These are phyloP conservation scores for Ascaphus truei DNA, from an alignment of 2,113 vertebrate genomes.

Conservation along the genomic window DNA sequence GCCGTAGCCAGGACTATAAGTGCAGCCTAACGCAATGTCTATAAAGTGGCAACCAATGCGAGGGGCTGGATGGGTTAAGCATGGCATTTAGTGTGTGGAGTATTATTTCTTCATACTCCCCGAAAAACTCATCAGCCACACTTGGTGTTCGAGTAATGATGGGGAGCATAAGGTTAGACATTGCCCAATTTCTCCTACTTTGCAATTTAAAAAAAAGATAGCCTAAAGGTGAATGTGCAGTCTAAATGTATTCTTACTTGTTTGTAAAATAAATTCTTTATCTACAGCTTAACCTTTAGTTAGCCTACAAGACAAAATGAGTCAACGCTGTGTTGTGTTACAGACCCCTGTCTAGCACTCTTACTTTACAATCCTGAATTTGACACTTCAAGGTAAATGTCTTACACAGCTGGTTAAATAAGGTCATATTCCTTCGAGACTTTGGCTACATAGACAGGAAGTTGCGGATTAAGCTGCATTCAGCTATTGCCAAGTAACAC, in stretches of 20 bases:
- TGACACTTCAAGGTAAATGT: conserved; percentile 19
- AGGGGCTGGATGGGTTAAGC: too few relatives aligned
- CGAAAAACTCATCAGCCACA: too few relatives aligned
- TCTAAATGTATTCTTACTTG: background rate
- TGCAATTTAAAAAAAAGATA: too few relatives aligned
- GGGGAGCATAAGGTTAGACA: too few relatives aligned
- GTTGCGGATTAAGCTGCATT: conserved; percentile 27
- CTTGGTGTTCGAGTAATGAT: too few relatives aligned
- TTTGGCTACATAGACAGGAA: conserved; percentile 34
- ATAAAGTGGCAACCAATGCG: too few relatives aligned
- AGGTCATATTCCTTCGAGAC: conserved; percentile 31
- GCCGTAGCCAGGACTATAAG: too few relatives aligned
- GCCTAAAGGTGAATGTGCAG: too few relatives aligned
- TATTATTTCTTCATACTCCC: too few relatives aligned
- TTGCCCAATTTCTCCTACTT: too few relatives aligned
- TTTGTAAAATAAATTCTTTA: background rate
- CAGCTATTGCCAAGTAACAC: conserved; percentile 34
- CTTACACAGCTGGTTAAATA: conserved; percentile 38
- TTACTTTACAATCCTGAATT: conserved; percentile 1
- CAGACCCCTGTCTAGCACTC: background rate
- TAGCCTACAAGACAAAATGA: background rate
- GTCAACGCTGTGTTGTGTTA: background rate
- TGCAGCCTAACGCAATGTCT: too few relatives aligned
- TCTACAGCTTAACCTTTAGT: background rate
- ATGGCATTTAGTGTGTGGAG: too few relatives aligned